Conservation (phyloP, 1,140 invertebrate genomes). For the Carposina sasakii region DNA sequence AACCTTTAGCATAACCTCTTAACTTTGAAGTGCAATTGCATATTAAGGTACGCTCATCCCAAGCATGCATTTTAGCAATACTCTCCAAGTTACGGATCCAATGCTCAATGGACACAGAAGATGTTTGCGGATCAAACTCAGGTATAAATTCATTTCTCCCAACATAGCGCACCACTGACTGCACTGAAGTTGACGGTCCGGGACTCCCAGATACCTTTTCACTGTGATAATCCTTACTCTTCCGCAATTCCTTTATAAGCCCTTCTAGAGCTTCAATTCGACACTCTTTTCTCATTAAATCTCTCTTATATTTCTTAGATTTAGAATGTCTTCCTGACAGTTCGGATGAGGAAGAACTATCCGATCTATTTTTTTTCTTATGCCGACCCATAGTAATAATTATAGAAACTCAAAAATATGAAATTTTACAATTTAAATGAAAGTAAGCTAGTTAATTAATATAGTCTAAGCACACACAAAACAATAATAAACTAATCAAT, state of each 20-base stretch:
- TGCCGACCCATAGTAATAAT: conserved; percentile 1
- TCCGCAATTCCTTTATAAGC: conserved; percentile 2
- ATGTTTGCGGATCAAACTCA: conserved; percentile 11
- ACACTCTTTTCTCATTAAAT: not conserved
- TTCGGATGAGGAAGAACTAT: not conserved
- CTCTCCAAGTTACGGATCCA: conserved; percentile 11
- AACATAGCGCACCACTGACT: not conserved
- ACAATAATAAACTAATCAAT: too few species aligned
- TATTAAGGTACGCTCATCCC: conserved; percentile 11
- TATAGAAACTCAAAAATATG: too few species aligned
- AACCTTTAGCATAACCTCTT: conserved; percentile 10
- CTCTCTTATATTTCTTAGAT: not conserved
- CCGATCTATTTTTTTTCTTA: not conserved
- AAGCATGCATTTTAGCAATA: conserved; percentile 9
- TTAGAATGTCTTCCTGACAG: not conserved
- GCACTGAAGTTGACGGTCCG: not conserved
- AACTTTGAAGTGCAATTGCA: conserved; percentile 14
- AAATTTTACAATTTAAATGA: too few species aligned
- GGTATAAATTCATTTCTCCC: conserved; percentile 1
- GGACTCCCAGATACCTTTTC: not conserved
- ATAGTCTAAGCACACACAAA: too few species aligned
- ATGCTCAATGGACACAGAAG: conserved; percentile 4
- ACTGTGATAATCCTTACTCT: not conserved
- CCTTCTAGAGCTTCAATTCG: not conserved
- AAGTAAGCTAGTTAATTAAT: too few species aligned